These are phyloP conservation scores for Dromococcyx pavoninus DNA, from an alignment of 2,797 vertebrate genomes.

Conservation along the genomic window DNA sequence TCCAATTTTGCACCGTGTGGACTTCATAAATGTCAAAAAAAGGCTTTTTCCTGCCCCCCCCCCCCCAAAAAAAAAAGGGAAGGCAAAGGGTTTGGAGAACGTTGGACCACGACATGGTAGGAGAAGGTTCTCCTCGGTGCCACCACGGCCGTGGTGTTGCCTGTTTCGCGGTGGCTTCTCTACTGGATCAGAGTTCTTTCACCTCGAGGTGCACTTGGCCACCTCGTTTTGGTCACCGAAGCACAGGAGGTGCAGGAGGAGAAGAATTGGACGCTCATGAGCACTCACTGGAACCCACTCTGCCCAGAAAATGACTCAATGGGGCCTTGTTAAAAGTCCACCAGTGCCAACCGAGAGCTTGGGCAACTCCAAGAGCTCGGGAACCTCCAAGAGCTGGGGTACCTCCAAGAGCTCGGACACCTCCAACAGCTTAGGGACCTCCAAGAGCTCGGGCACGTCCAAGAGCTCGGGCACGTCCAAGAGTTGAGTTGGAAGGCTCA, in stretches of 20 bases:
- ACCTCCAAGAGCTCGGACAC: too few relatives aligned
- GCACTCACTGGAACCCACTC: conserved; percentile 59
- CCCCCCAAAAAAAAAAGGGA: too few relatives aligned
- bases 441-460: too few relatives aligned
- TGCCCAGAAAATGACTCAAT: conserved; percentile 50
- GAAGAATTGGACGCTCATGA: conserved; percentile 42
- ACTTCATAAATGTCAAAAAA: too few relatives aligned
- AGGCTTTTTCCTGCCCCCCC: too few relatives aligned
- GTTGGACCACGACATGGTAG: neutral
- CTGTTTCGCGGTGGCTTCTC: too few relatives aligned
- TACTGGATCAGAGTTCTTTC: neutral
- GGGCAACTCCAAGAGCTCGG: too few relatives aligned
- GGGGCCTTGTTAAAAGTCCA: neutral
- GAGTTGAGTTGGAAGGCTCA: neutral
- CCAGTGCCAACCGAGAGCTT: neutral
- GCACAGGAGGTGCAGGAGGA: neutral
- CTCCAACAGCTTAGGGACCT: too few relatives aligned
- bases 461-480: neutral
- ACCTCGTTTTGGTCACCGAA: neutral
- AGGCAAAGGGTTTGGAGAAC: neutral
- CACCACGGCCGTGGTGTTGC: too few relatives aligned
- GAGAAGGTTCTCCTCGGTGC: neutral
- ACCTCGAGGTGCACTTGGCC: neutral
- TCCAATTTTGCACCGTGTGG: too few relatives aligned
- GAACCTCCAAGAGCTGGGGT: too few relatives aligned